Evolutionary conservation across 2,888 invertebrate species (phyloP), one percentile per base, ranked within the genome.

Genomic region (Molanna angustata): DNA sequence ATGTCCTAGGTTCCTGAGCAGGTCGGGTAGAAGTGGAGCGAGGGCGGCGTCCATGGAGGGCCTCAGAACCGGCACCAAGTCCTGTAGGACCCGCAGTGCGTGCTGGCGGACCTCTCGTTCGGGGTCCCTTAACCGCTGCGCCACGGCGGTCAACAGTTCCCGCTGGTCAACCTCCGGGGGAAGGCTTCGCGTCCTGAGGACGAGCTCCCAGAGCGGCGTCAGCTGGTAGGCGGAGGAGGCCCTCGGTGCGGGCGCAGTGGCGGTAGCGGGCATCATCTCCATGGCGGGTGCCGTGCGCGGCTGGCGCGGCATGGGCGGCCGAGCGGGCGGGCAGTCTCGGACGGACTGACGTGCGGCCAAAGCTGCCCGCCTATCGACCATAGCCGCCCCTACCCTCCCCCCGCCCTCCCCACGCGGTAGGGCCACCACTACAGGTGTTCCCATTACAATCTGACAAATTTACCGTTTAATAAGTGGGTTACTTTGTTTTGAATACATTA

Each of bases 81-180:
- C 90, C 20, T 84, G 83, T 31, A 91, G 78, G 6, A 92, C 89
- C 46, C 90, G 72, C 4, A 91, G 72, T 19, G 90, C 90, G 68
- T 91, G 89, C 60, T 90, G 85, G 7, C 90, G 80, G 27, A 91
- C 90, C 70, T 90, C 89, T 84, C 88, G 87, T 68, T 91, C 90
- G 1, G 89, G 87, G 67, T 88, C 88, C 32, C 82, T 78, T 40
- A 90, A 74, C 44, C 90, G 80, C 60, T 86, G 85, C 39, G 83
- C 76, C 64, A 90, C 83, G 62, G 88, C 88, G 48, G 79, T 71
- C 66, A 87, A 88, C 63, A 88, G 82, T 49, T 80, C 76, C 54
- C 75, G 73, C 1, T 83, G 80, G 64, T 86, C 83, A 44, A 85
- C 75, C 58, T 83, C 81, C 17, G 80, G 80, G 33, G 90, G 90